Base-by-base conservation (phyloP, 2,888 invertebrate species). In the Cyrtodaria siliqua region DNA sequence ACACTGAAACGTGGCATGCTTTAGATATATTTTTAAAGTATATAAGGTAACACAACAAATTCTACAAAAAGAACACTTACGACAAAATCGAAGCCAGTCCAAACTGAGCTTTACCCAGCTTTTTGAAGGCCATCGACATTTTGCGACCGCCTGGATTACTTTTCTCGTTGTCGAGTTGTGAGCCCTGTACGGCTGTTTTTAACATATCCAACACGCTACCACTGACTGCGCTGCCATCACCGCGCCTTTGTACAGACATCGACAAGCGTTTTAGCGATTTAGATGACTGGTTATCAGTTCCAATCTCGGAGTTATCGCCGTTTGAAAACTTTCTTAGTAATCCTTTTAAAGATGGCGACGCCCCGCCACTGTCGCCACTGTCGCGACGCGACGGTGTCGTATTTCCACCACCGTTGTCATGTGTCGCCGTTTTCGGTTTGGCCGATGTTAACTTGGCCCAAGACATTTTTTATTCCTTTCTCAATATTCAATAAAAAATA, bases 31-130 rank as follows among this genome's bases (percentile, higher is more conserved):
- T n/a, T n/a, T n/a, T n/a, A n/a, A n/a, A n/a, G n/a, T n/a, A n/a
- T n/a, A n/a, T n/a, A n/a, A n/a, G n/a, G n/a, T n/a, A n/a, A n/a
- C n/a, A n/a, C n/a, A n/a, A n/a, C n/a, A n/a, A n/a, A n/a, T n/a
- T n/a, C n/a, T n/a, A n/a, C n/a, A n/a, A n/a, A 50, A 50, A 50
- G 23, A 55, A 2, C 26, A 79, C 75, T 75, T 72, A 79, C 79
- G 72, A 55, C 18, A 76, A 26, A n/a, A 80, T 26, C 4, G 75
- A 75, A n/a, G 69, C 69, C 12, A 80, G 29, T 26, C 80, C 80
- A 20, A 80, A 20, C 33, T 80, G 80, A 4, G 80, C 80, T 38
- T 70, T 80, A 29, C 76, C 80, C 18, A 80, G 49, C 59, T 73
- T 80, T 40, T 66, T 76, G 27, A 80, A 70, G 1, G 76, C 80